phyloP scores from a whole-genome alignment of 1,140 invertebrate species.

The Phenacoccus solenopsis region DNA sequence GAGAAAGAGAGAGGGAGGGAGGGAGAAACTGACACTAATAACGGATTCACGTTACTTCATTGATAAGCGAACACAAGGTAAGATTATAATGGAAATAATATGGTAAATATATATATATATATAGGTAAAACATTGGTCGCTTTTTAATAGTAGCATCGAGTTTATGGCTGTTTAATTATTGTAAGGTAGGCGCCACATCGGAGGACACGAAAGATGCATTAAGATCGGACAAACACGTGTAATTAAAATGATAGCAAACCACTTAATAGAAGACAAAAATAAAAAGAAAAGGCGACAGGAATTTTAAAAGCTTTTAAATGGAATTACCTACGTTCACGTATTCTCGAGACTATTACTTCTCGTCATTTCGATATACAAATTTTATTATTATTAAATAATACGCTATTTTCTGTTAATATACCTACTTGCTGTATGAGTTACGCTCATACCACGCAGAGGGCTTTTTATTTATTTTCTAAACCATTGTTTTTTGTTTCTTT shows the following conservation, averaged over 20 bases:
- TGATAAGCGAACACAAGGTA: slow-evolving; percentile 11
- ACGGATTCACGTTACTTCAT: slow-evolving; percentile 4
- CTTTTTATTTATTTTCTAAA: too few species aligned
- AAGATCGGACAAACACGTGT: slow-evolving; percentile 14
- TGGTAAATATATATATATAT: slow-evolving; percentile 10
- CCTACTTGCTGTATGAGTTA: too few species aligned
- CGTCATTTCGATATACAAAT: not conserved
- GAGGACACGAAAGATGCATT: slow-evolving; percentile 17
- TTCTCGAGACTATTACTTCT: not conserved
- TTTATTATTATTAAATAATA: slow-evolving; percentile 4
- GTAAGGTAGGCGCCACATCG: slow-evolving; percentile 15
- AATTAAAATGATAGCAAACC: slow-evolving; percentile 15
- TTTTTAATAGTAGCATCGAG: slow-evolving; percentile 18
- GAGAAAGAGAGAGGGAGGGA: too few species aligned
- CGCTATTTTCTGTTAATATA: too few species aligned
- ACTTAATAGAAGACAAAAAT: slow-evolving; percentile 16
- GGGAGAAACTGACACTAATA: not conserved
- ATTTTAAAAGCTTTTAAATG: slow-evolving; percentile 18
- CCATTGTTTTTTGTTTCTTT: too few species aligned
- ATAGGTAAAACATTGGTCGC: slow-evolving; percentile 6
- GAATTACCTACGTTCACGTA: not conserved
- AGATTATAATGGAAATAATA: slow-evolving; percentile 14
- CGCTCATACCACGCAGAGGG: too few species aligned
- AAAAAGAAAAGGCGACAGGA: slow-evolving; percentile 13
- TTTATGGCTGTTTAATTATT: slow-evolving; percentile 18